These are phyloP conservation scores for Oenanthe oenanthe DNA, from an alignment of 2,113 vertebrate genomes.

Conservation along the genomic window DNA sequence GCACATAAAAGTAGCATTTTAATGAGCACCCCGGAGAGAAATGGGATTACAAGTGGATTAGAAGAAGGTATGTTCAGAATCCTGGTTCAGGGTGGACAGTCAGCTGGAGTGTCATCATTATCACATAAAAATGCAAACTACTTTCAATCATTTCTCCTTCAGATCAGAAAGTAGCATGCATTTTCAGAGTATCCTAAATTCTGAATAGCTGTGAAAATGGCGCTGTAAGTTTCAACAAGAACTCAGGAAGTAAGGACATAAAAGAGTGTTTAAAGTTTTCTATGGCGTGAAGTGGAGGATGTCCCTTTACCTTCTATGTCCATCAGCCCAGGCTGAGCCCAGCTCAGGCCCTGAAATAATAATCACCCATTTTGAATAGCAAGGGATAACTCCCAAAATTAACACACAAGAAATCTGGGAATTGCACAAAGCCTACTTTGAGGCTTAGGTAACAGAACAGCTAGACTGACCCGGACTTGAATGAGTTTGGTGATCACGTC, in stretches of 20 bases:
- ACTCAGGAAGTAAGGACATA: neutral
- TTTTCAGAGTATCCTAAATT: neutral
- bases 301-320: neutral
- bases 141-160: neutral
- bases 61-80: neutral
- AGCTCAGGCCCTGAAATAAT: neutral
- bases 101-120: neutral
- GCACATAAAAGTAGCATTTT: neutral
- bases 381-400: neutral
- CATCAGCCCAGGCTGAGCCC: neutral
- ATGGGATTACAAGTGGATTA: neutral
- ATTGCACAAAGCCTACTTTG: neutral
- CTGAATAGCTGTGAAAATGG: neutral
- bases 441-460: neutral
- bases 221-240: neutral
- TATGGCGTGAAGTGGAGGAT: neutral
- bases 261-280: neutral
- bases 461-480: slow-evolving; percentile 65
- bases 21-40: neutral
- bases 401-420: neutral
- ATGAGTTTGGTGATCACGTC: slow-evolving; percentile 60
- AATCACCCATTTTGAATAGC: neutral
- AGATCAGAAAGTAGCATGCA: neutral
- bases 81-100: neutral
- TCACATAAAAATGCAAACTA: neutral